Base-by-base conservation (phyloP, 2,888 invertebrate species). In the Clivina fossor region DNA sequence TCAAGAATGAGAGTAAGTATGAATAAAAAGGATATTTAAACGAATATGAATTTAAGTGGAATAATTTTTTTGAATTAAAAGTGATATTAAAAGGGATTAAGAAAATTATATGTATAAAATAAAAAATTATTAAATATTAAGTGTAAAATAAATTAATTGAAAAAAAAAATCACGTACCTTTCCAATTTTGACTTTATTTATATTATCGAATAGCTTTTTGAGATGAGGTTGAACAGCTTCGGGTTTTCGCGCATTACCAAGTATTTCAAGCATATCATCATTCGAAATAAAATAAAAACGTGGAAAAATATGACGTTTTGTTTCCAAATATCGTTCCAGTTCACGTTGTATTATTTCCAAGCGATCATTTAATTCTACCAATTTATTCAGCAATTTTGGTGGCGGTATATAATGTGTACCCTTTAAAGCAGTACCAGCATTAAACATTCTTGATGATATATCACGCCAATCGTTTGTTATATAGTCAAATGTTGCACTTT, bases 171-270 rank as follows among this genome's bases (percentile, higher is more conserved):
- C 69, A 63, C 66, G 71, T 76, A 84, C 84, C 76, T 84, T 85
- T 56, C 78, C 80, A 56, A 89, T 77, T 64, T 83, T 82, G 43
- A 90, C 75, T 68, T 81, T 85, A 65, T 84, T 85, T 24, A 94
- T 81, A 71, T 91, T 91, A 69, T 92, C 93, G 71, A 93, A 94
- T 28, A 93, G 79, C 69, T 94, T 94, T 69, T 90, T 93, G 56
- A 93, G 76, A 71, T 93, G 92, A 0, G 85, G 83, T 75, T 93
- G 93, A 54, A 94, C 84, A 37, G 86, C 75, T 65, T 89, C 87
- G 0, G 93, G 93, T 64, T 83, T 86, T 66, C 86, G 90, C 0
- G 91, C 86, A 71, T 93, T 91, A 0, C 91, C 93, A 56, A 93
- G 79, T 62, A 93, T 91, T 74, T 93, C 90, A 46, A 90, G 72